phyloP scores from a whole-genome alignment of 2,888 invertebrate genomes.

The Idaea aversata region DNA sequence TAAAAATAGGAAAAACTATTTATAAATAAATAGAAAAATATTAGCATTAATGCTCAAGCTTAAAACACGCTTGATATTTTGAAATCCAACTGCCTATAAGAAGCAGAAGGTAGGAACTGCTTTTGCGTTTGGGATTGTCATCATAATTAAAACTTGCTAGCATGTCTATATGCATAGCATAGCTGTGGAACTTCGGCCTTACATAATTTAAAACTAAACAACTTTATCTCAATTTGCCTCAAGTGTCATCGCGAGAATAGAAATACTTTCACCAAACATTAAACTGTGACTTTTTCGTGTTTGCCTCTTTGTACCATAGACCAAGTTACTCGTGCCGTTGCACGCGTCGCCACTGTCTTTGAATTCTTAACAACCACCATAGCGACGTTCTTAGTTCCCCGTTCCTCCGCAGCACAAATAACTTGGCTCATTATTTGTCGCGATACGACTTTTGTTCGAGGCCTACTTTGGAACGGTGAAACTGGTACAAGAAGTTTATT shows the following conservation, averaged over 20 bases:
- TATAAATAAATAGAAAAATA: too few species aligned
- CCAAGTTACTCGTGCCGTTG: neutral
- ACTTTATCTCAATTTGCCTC: neutral
- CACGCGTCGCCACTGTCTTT: neutral
- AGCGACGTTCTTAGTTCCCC: neutral
- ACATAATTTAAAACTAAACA: neutral
- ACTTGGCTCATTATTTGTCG: neutral
- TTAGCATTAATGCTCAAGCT: too few species aligned
- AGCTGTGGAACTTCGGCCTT: neutral
- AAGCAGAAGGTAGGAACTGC: too few species aligned
- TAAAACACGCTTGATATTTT: too few species aligned
- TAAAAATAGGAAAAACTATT: too few species aligned
- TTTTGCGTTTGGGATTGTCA: too few species aligned
- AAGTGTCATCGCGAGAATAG: slow-evolving; percentile 57
- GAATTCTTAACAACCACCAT: neutral
- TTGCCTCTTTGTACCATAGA: neutral
- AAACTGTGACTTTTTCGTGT: slow-evolving; percentile 23
- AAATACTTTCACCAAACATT: slow-evolving; percentile 63
- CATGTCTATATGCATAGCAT: neutral
- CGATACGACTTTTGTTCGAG: neutral
- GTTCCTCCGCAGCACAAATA: neutral
- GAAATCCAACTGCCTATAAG: too few species aligned
- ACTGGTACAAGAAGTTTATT: neutral
- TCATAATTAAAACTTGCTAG: too few species aligned
- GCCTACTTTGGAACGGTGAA: neutral